These are phyloP conservation scores for Hydropsyche betteni DNA, from an alignment of 2,888 invertebrate genomes.

Conservation along the genomic window DNA sequence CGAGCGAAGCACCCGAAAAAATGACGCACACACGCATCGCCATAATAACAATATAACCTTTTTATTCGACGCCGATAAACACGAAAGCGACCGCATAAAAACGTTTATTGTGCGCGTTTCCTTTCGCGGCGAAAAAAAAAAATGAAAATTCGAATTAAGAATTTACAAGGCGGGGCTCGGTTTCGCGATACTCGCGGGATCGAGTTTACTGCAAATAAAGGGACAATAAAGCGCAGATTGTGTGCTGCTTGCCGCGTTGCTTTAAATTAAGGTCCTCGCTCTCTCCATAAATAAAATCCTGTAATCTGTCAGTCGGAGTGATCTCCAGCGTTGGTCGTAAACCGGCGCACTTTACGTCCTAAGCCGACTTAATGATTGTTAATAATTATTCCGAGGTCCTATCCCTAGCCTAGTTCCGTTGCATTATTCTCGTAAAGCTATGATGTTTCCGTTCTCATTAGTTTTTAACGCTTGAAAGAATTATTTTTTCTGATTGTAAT, in stretches of 20 bases:
- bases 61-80: too few species aligned
- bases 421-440: too few species aligned
- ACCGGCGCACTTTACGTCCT: conserved; percentile 40
- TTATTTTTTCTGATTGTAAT: too few species aligned
- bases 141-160: conserved; percentile 3
- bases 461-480: too few species aligned
- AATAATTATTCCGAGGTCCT: conserved; percentile 41
- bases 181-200: background rate
- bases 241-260: conserved; percentile 27
- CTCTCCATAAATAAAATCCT: conserved; percentile 48
- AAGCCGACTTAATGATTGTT: conserved; percentile 45
- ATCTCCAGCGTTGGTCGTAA: conserved; percentile 38
- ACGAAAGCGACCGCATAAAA: background rate
- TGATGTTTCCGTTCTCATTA: too few species aligned
- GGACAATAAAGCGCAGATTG: conserved; percentile 38
- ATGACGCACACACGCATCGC: too few species aligned
- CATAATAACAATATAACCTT: too few species aligned
- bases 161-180: background rate
- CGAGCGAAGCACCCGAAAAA: too few species aligned
- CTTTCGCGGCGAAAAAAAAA: background rate
- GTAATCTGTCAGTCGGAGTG: conserved; percentile 45
- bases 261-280: conserved; percentile 36
- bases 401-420: background rate
- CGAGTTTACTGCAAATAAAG: conserved; percentile 40
- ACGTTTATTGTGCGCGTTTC: background rate